phyloP scores from a whole-genome alignment of 1,140 invertebrate genomes.

The Hetaerina americana region DNA sequence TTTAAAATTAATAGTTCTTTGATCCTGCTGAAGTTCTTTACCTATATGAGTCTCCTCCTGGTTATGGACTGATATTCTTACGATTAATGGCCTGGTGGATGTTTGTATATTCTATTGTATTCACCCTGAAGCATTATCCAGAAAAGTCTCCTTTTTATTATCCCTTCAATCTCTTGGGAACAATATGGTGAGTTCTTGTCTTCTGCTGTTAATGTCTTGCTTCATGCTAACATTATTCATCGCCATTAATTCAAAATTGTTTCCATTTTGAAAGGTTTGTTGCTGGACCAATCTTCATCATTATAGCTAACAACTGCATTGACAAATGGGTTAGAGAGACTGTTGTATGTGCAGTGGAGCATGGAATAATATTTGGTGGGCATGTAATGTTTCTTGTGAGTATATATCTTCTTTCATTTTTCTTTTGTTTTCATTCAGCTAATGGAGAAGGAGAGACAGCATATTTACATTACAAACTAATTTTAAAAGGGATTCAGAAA shows the following conservation, averaged over 20 bases:
- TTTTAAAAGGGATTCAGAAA: too few relatives aligned
- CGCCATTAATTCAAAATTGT: conserved; percentile 6
- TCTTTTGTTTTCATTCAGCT: too few relatives aligned
- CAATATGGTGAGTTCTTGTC: conserved; percentile 48
- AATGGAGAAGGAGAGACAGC: too few relatives aligned
- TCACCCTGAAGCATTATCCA: conserved; percentile 70
- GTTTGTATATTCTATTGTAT: conserved; percentile 67
- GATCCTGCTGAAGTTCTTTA: conserved; percentile 82
- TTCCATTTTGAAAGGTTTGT: conserved; percentile 43
- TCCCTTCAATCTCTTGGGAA: conserved; percentile 65
- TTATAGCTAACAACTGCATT: conserved; percentile 69
- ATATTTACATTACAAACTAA: too few relatives aligned
- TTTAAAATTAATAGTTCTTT: conserved; percentile 47
- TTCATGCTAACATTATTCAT: neutral
- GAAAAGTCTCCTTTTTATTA: conserved; percentile 61
- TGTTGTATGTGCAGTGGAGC: conserved; percentile 63
- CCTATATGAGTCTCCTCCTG: conserved; percentile 76
- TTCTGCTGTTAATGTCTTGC: neutral
- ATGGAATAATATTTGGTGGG: conserved; percentile 59
- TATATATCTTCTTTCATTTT: conserved; percentile 2
- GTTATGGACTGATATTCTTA: conserved; percentile 67
- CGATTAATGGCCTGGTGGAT: conserved; percentile 68
- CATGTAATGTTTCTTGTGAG: conserved; percentile 67
- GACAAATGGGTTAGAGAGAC: conserved; percentile 87
- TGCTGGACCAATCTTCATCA: conserved; percentile 60